These are phyloP conservation scores for Trichogramma pretiosum DNA, from an alignment of 1,140 invertebrate genomes.

Conservation along the genomic window DNA sequence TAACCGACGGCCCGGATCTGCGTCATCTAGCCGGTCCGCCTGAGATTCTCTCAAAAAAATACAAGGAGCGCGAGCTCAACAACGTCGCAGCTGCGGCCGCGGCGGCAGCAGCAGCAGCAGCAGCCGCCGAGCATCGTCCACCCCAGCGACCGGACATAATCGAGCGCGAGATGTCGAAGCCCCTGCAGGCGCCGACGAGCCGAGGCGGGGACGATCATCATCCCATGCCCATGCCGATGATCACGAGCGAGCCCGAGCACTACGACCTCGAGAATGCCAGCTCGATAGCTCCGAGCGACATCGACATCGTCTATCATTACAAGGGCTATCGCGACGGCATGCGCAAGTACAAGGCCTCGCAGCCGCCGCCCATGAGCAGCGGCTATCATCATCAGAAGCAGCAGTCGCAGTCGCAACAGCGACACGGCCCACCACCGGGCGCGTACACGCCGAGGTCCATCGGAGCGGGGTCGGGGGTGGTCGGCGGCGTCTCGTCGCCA, in stretches of 20 bases:
- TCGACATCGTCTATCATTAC: constrained; percentile 94
- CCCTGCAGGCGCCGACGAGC: constrained; percentile 60
- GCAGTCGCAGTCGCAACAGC: constrained; percentile 60
- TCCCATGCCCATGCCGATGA: constrained; percentile 56
- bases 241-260: constrained; percentile 68
- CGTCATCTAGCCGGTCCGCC: constrained; percentile 63
- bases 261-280: constrained; percentile 96
- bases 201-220: constrained; percentile 73
- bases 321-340: constrained; percentile 84
- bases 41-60: constrained; percentile 74
- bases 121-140: constrained; percentile 52
- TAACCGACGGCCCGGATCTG: constrained; percentile 37
- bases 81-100: constrained; percentile 34
- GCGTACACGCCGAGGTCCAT: constrained; percentile 60
- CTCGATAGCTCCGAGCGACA: constrained; percentile 93
- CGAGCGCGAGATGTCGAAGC: constrained; percentile 77
- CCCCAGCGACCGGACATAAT: constrained; percentile 87
- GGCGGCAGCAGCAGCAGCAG: no score
- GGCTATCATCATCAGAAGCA: constrained; percentile 68
- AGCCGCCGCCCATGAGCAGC: constrained; percentile 61
- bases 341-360: constrained; percentile 75
- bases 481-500: no score
- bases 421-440: constrained; percentile 61
- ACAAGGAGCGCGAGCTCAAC: constrained; percentile 77
- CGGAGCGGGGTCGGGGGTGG: constrained; percentile 46